Evolutionary conservation across 2,113 vertebrate species (phyloP).

Genomic region (Origma solitaria): DNA sequence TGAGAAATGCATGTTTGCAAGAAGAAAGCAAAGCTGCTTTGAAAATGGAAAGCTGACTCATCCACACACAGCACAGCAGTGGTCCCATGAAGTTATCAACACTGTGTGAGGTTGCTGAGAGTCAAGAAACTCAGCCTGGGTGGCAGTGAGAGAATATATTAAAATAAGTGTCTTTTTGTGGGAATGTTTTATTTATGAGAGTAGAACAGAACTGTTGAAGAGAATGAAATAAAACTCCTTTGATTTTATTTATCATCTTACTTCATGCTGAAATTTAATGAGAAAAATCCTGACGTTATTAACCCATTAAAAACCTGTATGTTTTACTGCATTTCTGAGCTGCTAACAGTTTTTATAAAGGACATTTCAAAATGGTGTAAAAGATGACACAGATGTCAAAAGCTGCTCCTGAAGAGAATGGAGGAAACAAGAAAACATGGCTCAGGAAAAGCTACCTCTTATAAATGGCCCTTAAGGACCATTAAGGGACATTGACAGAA

Average conservation of each 20-base stretch:
- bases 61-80: neutral
- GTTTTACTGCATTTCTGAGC: neutral
- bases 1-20: neutral
- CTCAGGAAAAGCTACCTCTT: neutral
- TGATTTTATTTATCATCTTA: neutral
- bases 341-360: neutral
- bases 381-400: neutral
- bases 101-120: neutral
- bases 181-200: conserved; percentile 13
- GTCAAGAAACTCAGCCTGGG: neutral
- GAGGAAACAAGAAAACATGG: neutral
- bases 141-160: neutral
- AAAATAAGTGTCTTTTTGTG: neutral
- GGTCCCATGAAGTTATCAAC: neutral
- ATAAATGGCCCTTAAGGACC: neutral
- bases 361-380: neutral
- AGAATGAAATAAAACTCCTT: neutral
- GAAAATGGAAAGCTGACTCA: conserved; percentile 6
- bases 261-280: neutral
- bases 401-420: neutral
- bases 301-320: neutral
- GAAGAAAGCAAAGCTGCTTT: neutral
- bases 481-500: neutral
- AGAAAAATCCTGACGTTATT: neutral
- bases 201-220: neutral